phyloP scores from a whole-genome alignment of 2,888 invertebrate genomes.

The Idaea dimidiata region DNA sequence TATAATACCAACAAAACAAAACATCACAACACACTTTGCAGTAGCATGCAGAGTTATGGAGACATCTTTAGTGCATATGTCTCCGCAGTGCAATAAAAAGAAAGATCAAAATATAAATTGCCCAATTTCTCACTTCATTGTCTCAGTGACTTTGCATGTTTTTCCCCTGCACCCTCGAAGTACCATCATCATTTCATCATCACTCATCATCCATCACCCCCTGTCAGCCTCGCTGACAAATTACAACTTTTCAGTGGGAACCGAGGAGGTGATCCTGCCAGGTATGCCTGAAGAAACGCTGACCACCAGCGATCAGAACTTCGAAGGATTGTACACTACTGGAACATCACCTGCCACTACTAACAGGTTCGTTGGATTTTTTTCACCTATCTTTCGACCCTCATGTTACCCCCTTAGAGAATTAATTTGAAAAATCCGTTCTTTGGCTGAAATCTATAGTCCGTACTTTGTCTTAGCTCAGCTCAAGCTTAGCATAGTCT shows the following conservation, averaged over 20 bases:
- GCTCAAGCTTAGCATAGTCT: no score
- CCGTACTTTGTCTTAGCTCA: no score
- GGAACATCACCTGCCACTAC: neutral
- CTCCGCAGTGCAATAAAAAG: no score
- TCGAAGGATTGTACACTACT: conserved; percentile 29
- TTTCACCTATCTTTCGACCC: no score
- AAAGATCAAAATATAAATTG: no score
- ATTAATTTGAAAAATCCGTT: no score
- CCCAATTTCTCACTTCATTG: conserved; percentile 8
- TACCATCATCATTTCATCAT: conserved; percentile 6
- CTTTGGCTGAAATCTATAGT: no score
- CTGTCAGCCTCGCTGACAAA: conserved; percentile 55
- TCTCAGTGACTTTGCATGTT: neutral
- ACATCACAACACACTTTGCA: no score
- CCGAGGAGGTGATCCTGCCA: conserved; percentile 78
- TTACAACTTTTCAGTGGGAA: conserved; percentile 69
- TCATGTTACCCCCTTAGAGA: no score
- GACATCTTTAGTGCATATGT: no score
- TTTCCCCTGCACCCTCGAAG: neutral
- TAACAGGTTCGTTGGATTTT: neutral
- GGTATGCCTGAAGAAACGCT: conserved; percentile 88
- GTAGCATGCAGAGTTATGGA: no score
- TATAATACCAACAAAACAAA: no score
- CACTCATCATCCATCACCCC: conserved; percentile 6
- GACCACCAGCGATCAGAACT: conserved; percentile 76